These are phyloP conservation scores for Athrips mouffetella DNA, from an alignment of 2,888 invertebrate genomes.

Conservation along the genomic window DNA sequence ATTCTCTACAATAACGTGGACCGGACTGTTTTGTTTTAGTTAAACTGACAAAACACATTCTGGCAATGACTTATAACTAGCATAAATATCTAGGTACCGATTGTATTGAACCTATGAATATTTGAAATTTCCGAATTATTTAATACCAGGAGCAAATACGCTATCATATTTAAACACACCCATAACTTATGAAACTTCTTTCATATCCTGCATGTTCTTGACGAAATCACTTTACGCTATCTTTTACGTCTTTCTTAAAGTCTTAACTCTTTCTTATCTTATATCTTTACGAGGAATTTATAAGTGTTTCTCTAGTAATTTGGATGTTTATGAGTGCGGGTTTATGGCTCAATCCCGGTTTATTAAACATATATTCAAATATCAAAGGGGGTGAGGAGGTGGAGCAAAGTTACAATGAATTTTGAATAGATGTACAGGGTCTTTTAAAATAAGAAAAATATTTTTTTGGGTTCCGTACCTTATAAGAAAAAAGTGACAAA, in stretches of 20 bases:
- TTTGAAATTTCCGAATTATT: too few relatives aligned
- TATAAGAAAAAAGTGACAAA: too few relatives aligned
- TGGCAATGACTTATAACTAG: background rate
- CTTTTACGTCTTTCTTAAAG: background rate
- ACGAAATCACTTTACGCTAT: background rate
- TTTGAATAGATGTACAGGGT: too few relatives aligned
- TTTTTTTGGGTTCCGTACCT: too few relatives aligned
- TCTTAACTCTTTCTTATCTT: too few relatives aligned
- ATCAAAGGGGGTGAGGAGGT: background rate
- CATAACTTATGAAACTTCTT: too few relatives aligned
- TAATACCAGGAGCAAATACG: too few relatives aligned
- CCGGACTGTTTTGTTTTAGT: slow-evolving; percentile 32
- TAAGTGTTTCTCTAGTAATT: background rate
- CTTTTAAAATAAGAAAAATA: too few relatives aligned
- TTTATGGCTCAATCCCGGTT: slow-evolving; percentile 2
- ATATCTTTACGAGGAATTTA: background rate
- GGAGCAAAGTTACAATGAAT: background rate
- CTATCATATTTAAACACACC: too few relatives aligned
- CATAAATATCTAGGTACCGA: too few relatives aligned
- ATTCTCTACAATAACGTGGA: slow-evolving; percentile 43
- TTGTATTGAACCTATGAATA: too few relatives aligned
- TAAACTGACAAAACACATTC: background rate
- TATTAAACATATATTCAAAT: background rate
- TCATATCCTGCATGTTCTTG: too few relatives aligned
- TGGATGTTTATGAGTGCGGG: background rate